A percentile compares a stretch with the other conserved stretches of the same genome.
Evolutionary conservation across 1,140 invertebrate species (phyloP).

Genomic region (Hylyphantes graminicola): DNA sequence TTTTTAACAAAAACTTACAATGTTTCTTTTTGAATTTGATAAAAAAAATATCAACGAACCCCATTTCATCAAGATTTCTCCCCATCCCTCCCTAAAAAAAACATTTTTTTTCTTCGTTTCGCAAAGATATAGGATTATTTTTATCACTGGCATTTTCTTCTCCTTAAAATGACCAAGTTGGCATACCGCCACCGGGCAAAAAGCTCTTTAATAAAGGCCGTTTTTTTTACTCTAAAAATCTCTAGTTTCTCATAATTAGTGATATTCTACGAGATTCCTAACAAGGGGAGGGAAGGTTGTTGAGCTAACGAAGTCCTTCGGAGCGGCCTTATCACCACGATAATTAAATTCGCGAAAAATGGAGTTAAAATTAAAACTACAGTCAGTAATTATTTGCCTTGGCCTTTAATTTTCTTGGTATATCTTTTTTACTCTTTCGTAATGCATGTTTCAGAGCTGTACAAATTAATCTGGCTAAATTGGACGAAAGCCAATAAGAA

Average conservation of each 20-base stretch:
- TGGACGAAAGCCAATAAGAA: constrained; percentile 30
- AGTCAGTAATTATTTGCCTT: constrained; percentile 41
- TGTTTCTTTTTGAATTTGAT: too few relatives aligned
- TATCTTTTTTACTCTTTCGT: background rate
- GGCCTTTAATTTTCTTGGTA: background rate
- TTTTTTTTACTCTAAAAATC: constrained; percentile 2
- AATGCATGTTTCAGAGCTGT: background rate
- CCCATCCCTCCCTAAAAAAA: too few relatives aligned
- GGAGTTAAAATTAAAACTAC: constrained; percentile 48
- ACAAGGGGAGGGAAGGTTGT: constrained; percentile 18
- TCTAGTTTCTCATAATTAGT: constrained; percentile 37
- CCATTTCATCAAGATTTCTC: too few relatives aligned
- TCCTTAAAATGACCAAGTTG: background rate
- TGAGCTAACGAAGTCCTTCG: constrained; percentile 7
- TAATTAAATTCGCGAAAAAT: constrained; percentile 43
- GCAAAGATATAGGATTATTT: too few relatives aligned
- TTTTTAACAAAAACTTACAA: too few relatives aligned
- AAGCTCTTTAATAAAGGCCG: background rate
- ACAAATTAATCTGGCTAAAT: constrained; percentile 3
- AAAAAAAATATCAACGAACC: too few relatives aligned
- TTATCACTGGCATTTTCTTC: background rate
- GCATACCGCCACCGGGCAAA: background rate
- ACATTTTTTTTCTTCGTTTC: too few relatives aligned
- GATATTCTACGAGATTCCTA: constrained; percentile 12
- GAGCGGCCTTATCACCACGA: background rate